Evolutionary conservation across 2,797 vertebrate species (phyloP), one percentile per base, ranked within the genome.

Genomic region (Pseudochirops cupreus): DNA sequence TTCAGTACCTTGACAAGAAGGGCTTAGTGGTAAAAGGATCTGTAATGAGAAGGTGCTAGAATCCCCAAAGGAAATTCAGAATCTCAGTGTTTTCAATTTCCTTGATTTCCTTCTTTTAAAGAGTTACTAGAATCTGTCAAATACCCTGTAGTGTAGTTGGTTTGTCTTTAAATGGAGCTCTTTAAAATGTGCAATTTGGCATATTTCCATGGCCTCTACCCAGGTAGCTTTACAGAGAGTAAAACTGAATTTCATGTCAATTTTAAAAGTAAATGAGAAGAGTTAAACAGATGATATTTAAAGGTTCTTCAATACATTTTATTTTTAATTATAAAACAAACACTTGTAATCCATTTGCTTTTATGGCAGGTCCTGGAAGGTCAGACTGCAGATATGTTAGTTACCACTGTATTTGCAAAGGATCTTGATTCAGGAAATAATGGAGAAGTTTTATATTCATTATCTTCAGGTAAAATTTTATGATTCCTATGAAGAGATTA

Each of bases 401-500:
- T 99, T 94, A 98, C 99, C 28, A 99, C 98, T 87, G 87, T 99
- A 97, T 99, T 99, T 98, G 99, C 99, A 92, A 99, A 99, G 98
- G 99, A 99, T 95, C 97, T 98, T 0, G 99, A 99, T 98, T 98
- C 99, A 96, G 99, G 99, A 96, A 99, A 98, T 97, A 99, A 99
- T 29, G 98, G 99, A 94, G 99, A 99, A 1, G 98, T 99, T 3
- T 95, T 94, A 1, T 99, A 99, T 97, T 99, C 99, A 9, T 1
- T 99, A 94, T 98, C 98, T 93, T 95, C 99, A 98, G 99, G 99
- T 99, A 98, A 98, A 98, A 91, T 54, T 96, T 93, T 91, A 2
- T 87, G 54, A 95, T 74, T 91, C 29, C 56, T 95, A 16, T 62
- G 82, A 56, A 52, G 94, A n/a, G 0, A 52, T 74, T 87, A 50